Evolutionary conservation across 2,797 vertebrate genomes (phyloP).

Genomic region (Jordanella pulchra): DNA sequence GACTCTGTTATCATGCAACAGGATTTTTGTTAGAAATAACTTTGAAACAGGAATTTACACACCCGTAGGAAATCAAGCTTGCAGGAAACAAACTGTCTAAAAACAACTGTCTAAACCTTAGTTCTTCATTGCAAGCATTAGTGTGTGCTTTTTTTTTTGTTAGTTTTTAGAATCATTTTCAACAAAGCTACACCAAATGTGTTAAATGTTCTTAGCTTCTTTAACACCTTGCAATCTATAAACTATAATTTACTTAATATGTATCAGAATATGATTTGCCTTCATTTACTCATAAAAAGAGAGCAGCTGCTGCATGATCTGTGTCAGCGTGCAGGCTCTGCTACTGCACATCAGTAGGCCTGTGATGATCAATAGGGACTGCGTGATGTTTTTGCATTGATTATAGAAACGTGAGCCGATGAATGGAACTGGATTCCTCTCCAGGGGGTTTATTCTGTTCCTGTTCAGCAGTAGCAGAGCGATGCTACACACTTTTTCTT

Average conservation of each 20-base stretch:
- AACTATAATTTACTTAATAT: conserved; percentile 65
- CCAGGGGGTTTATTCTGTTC: conserved; percentile 58
- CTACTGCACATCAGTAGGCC: conserved; percentile 75
- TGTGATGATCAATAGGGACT: conserved; percentile 83
- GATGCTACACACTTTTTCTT: conserved; percentile 39
- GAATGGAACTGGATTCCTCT: conserved; percentile 80
- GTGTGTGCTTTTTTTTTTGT: background rate
- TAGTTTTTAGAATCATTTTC: background rate
- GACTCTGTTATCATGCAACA: conserved; percentile 33
- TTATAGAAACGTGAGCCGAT: conserved; percentile 81
- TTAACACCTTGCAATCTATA: conserved; percentile 10
- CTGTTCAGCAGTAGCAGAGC: conserved; percentile 57
- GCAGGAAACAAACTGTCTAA: background rate
- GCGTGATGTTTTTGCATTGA: conserved; percentile 84
- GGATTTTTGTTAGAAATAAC: conserved; percentile 52
- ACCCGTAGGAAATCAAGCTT: conserved; percentile 27
- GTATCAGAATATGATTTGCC: conserved; percentile 55
- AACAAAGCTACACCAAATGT: background rate
- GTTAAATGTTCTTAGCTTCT: background rate
- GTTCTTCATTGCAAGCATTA: background rate
- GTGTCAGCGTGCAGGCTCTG: conserved; percentile 66
- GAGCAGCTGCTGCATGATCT: conserved; percentile 74
- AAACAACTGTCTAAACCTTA: background rate
- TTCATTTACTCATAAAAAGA: conserved; percentile 59
- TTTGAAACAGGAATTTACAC: conserved; percentile 23